Evolutionary conservation across 2,888 invertebrate genomes (phyloP).

Genomic region (Euphydryas editha): DNA sequence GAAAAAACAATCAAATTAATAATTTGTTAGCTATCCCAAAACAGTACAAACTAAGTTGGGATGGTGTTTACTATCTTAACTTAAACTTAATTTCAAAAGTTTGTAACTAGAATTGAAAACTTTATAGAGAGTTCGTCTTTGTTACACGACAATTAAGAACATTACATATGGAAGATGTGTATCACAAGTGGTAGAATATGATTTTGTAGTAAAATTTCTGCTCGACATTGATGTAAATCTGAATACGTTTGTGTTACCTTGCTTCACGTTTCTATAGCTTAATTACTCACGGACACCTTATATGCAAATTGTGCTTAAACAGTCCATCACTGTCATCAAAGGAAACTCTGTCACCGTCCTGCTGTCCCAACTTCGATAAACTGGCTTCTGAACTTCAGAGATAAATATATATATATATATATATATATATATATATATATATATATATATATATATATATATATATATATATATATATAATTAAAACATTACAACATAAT

Average conservation of each 20-base stretch:
- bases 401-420: background rate
- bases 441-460: no score
- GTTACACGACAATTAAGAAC: background rate
- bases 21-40: no score
- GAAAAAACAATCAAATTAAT: no score
- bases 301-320: conserved; percentile 6
- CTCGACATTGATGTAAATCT: background rate
- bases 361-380: background rate
- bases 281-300: conserved; percentile 10
- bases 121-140: no score
- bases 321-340: background rate
- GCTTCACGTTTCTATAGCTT: background rate
- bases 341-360: background rate
- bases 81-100: no score
- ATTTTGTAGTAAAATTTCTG: background rate
- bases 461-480: no score
- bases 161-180: background rate
- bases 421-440: background rate
- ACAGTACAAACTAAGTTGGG: no score
- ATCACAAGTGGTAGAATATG: background rate
- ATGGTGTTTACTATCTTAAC: no score
- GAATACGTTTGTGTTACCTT: background rate
- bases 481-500: no score
- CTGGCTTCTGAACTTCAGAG: background rate
- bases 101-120: no score